phyloP scores from a whole-genome alignment of 2,797 vertebrate species.

The Valencia hispanica region DNA sequence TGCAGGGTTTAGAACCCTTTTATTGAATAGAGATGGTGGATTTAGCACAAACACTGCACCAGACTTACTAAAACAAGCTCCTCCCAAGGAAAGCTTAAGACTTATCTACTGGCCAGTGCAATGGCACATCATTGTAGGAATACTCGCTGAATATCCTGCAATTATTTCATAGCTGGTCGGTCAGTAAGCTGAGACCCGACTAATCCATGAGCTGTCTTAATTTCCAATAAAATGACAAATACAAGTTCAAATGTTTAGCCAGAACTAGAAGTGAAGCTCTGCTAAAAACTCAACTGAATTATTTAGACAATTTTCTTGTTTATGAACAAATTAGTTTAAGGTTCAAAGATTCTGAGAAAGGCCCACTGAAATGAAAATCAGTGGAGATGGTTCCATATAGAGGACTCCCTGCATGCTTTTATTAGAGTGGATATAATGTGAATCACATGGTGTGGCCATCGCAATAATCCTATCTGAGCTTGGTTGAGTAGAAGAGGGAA shows the following conservation, averaged over 20 bases:
- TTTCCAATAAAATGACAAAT: no score
- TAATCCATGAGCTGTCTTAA: no score
- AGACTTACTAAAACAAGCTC: conserved; percentile 1
- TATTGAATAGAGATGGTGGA: conserved; percentile 28
- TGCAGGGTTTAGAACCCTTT: conserved; percentile 17
- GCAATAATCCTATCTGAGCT: conserved; percentile 21
- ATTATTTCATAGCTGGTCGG: not conserved
- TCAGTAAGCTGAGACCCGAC: no score
- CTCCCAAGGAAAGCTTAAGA: not conserved
- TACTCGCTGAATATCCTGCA: not conserved
- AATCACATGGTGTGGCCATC: conserved; percentile 49
- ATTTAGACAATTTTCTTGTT: not conserved
- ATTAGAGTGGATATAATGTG: conserved; percentile 27
- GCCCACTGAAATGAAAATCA: not conserved
- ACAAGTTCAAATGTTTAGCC: not conserved
- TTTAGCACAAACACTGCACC: not conserved
- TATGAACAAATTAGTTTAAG: not conserved
- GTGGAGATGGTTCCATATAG: conserved; percentile 7
- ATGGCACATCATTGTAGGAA: not conserved
- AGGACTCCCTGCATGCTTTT: conserved; percentile 2
- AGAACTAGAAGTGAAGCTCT: not conserved
- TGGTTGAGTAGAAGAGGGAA: conserved; percentile 9
- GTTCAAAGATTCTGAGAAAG: not conserved
- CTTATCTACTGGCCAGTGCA: not conserved
- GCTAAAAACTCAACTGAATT: not conserved